Conservation (phyloP, 2,113 vertebrate species). For the Stercorarius parasiticus region DNA sequence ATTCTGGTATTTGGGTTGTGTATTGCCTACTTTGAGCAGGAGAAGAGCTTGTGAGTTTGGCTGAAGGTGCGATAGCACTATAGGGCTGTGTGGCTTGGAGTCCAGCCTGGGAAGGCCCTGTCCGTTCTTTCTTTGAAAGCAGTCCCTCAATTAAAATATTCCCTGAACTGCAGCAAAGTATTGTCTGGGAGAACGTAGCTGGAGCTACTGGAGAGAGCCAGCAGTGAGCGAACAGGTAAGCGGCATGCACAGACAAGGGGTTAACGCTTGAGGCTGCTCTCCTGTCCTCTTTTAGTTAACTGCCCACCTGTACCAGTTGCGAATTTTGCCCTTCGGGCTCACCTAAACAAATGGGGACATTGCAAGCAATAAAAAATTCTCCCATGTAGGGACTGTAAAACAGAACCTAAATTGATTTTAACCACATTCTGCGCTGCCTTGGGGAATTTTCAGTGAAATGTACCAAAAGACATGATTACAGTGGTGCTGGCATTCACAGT, state of each 20-base stretch:
- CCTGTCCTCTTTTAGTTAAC: not conserved
- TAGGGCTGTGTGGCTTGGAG: not conserved
- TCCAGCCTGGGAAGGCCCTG: not conserved
- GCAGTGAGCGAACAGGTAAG: not conserved
- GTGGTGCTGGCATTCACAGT: not conserved
- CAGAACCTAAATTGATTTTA: not conserved
- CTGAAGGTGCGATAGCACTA: not conserved
- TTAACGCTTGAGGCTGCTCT: not conserved
- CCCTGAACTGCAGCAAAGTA: not conserved
- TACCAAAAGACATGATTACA: not conserved
- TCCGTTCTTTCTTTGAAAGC: not conserved
- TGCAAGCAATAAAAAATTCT: not conserved
- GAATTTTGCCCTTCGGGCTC: not conserved
- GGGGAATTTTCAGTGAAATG: not conserved
- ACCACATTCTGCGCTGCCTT: not conserved
- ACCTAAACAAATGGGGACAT: not conserved
- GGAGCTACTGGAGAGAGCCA: not conserved
- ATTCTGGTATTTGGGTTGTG: not conserved
- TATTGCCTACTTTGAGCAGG: not conserved
- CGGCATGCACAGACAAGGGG: accelerated
- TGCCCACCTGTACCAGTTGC: not conserved
- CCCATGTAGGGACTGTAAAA: not conserved
- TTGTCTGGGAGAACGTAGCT: not conserved
- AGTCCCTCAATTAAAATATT: not conserved
- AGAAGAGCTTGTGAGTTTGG: not conserved